Evolutionary conservation across 2,113 vertebrate species (phyloP).

Genomic region (Sisor rabdophorus): DNA sequence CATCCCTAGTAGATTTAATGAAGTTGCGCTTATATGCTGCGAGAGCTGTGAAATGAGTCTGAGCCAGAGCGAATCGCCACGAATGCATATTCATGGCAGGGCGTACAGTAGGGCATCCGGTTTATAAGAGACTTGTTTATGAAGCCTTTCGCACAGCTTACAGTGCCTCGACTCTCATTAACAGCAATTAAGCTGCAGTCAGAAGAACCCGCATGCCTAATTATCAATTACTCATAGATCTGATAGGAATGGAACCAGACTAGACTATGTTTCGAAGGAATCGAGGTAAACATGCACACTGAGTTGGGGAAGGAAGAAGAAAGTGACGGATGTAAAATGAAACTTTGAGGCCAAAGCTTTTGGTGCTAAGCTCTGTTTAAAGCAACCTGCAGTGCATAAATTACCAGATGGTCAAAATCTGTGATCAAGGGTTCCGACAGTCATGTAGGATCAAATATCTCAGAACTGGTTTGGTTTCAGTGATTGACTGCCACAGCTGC

Average conservation of each 20-base stretch:
- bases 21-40: constrained; percentile 30
- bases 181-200: constrained; percentile 69
- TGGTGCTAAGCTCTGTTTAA: neutral
- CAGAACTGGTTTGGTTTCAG: neutral
- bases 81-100: constrained; percentile 67
- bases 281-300: constrained; percentile 55
- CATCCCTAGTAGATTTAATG: constrained; percentile 9
- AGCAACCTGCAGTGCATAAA: constrained; percentile 11
- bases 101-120: constrained; percentile 36
- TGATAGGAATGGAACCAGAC: constrained; percentile 65
- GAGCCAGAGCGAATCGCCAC: constrained; percentile 21
- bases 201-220: constrained; percentile 67
- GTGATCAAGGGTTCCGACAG: constrained; percentile 1
- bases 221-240: constrained; percentile 68
- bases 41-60: constrained; percentile 35
- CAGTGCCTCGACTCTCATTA: constrained; percentile 65
- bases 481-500: neutral
- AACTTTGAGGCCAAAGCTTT: constrained; percentile 28
- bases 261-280: constrained; percentile 62
- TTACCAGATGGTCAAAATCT: neutral
- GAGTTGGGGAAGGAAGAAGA: constrained; percentile 38
- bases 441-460: neutral
- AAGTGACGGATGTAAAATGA: constrained; percentile 16
- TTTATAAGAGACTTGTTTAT: constrained; percentile 41
- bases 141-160: constrained; percentile 46